Conservation (phyloP, 2,888 invertebrate species). For the Drosophila fungiperda region DNA sequence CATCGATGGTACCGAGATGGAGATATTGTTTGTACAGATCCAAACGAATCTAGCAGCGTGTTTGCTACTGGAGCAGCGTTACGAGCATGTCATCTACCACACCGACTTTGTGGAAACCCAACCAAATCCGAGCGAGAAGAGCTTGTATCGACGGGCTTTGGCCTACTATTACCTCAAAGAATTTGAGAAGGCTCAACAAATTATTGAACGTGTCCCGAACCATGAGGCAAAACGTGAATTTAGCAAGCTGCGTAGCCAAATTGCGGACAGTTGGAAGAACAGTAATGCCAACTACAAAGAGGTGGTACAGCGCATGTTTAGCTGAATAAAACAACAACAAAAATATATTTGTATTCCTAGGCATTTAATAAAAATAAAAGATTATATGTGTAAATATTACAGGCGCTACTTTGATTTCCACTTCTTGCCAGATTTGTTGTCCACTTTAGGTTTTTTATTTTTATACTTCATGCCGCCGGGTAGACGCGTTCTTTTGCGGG, state of each 20-base stretch:
- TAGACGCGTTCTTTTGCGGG: constrained; percentile 72
- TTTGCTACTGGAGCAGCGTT: constrained; percentile 89
- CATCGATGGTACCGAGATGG: constrained; percentile 85
- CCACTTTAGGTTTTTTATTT: constrained; percentile 70
- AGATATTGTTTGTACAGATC: constrained; percentile 88
- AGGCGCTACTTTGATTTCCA: constrained; percentile 48
- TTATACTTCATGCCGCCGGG: constrained; percentile 75
- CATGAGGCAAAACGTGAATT: constrained; percentile 89
- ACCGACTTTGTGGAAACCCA: constrained; percentile 86
- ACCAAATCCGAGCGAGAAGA: constrained; percentile 84
- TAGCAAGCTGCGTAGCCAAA: constrained; percentile 87
- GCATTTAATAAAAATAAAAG: constrained; percentile 50
- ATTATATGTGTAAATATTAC: constrained; percentile 32
- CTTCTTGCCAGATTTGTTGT: constrained; percentile 22
- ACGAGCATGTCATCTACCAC: constrained; percentile 88
- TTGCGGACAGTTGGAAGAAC: constrained; percentile 87
- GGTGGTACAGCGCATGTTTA: constrained; percentile 86
- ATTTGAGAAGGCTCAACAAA: constrained; percentile 88
- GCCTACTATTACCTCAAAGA: constrained; percentile 87
- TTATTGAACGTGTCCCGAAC: constrained; percentile 85
- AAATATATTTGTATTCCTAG: constrained; percentile 18
- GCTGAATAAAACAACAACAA: constrained; percentile 33
- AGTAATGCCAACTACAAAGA: constrained; percentile 87
- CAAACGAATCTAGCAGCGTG: constrained; percentile 94
- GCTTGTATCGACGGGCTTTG: constrained; percentile 86